Conservation (phyloP, 2,113 vertebrate species). For the Pollachius pollachius region DNA sequence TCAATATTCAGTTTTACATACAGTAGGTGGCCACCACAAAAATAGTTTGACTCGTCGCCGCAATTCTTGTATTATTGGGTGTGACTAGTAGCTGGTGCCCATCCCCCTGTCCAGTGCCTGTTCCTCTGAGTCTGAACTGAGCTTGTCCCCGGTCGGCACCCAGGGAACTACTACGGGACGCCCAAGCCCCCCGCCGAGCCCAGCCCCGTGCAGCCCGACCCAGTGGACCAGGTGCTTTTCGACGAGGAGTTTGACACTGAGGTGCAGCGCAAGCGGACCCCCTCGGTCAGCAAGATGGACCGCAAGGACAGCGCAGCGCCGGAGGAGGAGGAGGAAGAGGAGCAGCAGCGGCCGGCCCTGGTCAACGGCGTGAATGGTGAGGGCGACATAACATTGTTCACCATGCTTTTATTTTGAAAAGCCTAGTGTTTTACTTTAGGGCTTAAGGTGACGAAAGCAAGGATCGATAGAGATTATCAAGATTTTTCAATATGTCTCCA, state of each 20-base stretch:
- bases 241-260: conserved; percentile 94
- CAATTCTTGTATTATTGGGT: too few relatives aligned
- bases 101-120: too few relatives aligned
- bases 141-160: too few relatives aligned
- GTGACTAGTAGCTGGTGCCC: too few relatives aligned
- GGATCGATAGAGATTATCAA: too few relatives aligned
- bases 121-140: too few relatives aligned
- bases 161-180: conserved; percentile 97
- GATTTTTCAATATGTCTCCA: too few relatives aligned
- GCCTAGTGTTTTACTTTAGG: too few relatives aligned
- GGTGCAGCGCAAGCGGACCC: conserved; percentile 92
- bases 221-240: conserved; percentile 95
- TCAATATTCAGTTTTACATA: too few relatives aligned
- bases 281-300: conserved; percentile 97
- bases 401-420: not conserved
- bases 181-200: conserved; percentile 95
- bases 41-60: too few relatives aligned
- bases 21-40: too few relatives aligned
- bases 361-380: conserved; percentile 87
- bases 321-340: conserved; percentile 89
- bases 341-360: conserved; percentile 85
- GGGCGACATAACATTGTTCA: conserved; percentile 10
- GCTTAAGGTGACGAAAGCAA: too few relatives aligned
- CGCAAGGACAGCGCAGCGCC: conserved; percentile 90
- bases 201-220: conserved; percentile 91